Percentiles rank a stretch among this genome's conserved stretches.
These are phyloP conservation scores for Schlechtendalia chinensis DNA, from an alignment of 1,140 invertebrate species.

Conservation along the genomic window DNA sequence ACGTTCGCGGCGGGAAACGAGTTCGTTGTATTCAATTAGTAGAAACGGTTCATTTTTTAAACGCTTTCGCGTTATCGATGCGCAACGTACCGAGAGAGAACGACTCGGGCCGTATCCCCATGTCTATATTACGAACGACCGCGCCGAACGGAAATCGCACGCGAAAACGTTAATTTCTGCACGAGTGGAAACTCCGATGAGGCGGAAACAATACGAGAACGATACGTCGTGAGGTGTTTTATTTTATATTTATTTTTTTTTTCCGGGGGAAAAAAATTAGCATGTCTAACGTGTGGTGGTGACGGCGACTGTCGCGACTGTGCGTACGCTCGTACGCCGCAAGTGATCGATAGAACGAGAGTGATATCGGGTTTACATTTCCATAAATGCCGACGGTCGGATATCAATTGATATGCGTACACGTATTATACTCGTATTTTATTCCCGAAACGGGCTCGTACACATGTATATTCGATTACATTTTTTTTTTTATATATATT, in stretches of 20 bases:
- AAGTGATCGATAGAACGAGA: neutral
- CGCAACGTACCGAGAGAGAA: too few relatives aligned
- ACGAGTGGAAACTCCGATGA: slow-evolving; percentile 5
- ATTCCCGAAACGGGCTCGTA: neutral
- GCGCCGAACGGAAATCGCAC: neutral
- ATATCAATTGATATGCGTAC: neutral
- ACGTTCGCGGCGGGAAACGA: too few relatives aligned
- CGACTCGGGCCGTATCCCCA: too few relatives aligned
- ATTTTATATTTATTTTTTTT: too few relatives aligned
- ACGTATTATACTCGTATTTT: too few relatives aligned
- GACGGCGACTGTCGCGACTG: neutral
- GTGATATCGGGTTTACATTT: slow-evolving; percentile 26
- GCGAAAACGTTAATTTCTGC: neutral
- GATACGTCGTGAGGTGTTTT: neutral
- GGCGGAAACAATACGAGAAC: slow-evolving; percentile 23
- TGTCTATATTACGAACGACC: too few relatives aligned
- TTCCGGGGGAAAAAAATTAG: slow-evolving; percentile 5
- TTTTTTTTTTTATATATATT: too few relatives aligned
- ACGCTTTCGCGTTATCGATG: too few relatives aligned
- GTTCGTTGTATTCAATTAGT: too few relatives aligned
- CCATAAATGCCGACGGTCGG: slow-evolving; percentile 33
- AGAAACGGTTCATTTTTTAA: too few relatives aligned
- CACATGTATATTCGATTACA: slow-evolving; percentile 9
- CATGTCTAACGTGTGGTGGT: slow-evolving; percentile 24
- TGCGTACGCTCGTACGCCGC: neutral